Base-by-base conservation (phyloP, 2,888 invertebrate species). In the Congeria kusceri region DNA sequence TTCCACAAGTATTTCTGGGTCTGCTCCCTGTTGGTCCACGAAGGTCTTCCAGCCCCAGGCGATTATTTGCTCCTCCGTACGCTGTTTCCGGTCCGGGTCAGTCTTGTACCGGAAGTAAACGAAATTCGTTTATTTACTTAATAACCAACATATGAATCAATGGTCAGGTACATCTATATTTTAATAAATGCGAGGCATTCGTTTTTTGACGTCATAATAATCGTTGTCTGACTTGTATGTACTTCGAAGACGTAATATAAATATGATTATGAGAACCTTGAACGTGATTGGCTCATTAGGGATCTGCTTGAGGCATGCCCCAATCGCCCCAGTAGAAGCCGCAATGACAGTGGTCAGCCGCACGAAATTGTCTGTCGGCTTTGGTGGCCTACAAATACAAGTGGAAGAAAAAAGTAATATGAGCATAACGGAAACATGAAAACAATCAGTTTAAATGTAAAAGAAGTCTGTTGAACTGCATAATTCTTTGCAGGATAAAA, bases 31-130 rank as follows among this genome's bases (percentile, higher is more conserved):
- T 20, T 77, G 79, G 20, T 84, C 78, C 4, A 89, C 76, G 74
- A 88, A 90, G 2, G 73, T 81, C 77, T 85, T 89, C 90, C 90
- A 90, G 5, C 89, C 89, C 90, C 90, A 90, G 0, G 90, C 90
- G 39, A 90, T 86, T 23, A 87, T 75, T 15, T 87, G 83, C 56
- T 90, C 90, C 49, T 90, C 90, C 0, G 57, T 69, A 15, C 89
- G 67, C 5, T 66, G 72, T 46, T 78, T 79, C 25, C 85, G 77
- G 20, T 49, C 53, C 0, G 90, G 89, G 64, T 90, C 91, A 63
- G 79, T 87, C 90, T 87, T 11, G 13, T 5, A 53, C 53, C 23
- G 23, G 53, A 23, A 25, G 53, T 53, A 25, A 53, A 20, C 11
- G 23, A 20, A 7, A 20, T 25, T n/a, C n/a, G 53, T 5, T 53